Evolutionary conservation across 1,140 invertebrate species (phyloP), one percentile per base, ranked within the genome.

Genomic region (Trypoxylus dichotomus): DNA sequence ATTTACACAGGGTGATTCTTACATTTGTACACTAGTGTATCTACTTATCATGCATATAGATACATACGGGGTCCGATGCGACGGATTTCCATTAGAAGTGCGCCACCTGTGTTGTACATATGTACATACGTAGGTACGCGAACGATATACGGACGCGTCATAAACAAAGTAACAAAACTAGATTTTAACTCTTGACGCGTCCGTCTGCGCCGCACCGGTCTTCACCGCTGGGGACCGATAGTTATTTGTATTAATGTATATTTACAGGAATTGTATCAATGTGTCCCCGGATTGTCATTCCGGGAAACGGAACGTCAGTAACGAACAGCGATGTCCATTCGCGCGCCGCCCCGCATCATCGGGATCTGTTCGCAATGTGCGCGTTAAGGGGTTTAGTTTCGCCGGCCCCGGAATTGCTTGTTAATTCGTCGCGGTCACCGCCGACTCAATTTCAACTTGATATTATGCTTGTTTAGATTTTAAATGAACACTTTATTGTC

Each of bases 191-290:
- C 47, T 29, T 68, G 60, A 68, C 60, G 21, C 24, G 60, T 29
- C 24, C 60, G 60, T 68, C 60, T 68, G 60, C 24, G 19, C 1
- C 21, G 60, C 24, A 10, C 21, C 19, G 60, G 60, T 68, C 60
- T 25, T 68, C 8, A 68, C 60, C 60, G 60, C 60, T 54, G 3
- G 60, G 60, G 60, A 68, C 60, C 60, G 60, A 68, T 68, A 68
- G 60, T 29, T 68, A 68, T 68, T 68, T 68, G 60, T 68, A 68
- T 68, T 68, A 68, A 68, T 68, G 60, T 68, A 68, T 68, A 68
- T 68, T 68, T 68, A 68, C 60, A 29, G 60, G 60, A 68, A 68
- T 68, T 68, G 60, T 68, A 68, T 68, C 60, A 68, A 68, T 68
- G 60, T 68, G 60, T 68, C 60, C 60, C 60, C 24, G 24, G 60